Evolutionary conservation across 2,888 invertebrate genomes (phyloP).

Genomic region (Cancer borealis): DNA sequence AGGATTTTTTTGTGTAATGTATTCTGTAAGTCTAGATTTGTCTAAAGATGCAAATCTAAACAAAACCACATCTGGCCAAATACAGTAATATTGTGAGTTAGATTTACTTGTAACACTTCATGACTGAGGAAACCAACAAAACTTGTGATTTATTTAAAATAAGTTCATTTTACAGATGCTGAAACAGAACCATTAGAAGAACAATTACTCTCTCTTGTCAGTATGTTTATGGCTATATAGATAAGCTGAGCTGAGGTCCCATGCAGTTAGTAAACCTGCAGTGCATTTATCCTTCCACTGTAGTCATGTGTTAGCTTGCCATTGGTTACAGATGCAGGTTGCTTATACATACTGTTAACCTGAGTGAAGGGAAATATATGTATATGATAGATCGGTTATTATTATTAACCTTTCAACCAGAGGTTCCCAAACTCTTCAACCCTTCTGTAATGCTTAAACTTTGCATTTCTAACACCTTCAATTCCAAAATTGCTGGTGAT

Average conservation of each 20-base stretch:
- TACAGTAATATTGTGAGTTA: not conserved
- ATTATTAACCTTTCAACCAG: not conserved
- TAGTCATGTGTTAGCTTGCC: conserved; percentile 44
- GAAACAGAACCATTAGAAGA: not conserved
- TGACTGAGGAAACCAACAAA: not conserved
- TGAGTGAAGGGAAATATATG: conserved; percentile 22
- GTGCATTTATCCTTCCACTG: conserved; percentile 46
- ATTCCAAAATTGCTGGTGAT: no score
- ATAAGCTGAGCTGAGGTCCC: not conserved
- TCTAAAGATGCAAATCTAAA: not conserved
- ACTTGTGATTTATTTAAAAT: not conserved
- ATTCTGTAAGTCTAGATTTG: not conserved
- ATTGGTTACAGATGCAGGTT: conserved; percentile 51
- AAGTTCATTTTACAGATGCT: not conserved
- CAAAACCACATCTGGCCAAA: not conserved
- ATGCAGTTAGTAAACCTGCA: conserved; percentile 25
- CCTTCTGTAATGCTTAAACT: no score
- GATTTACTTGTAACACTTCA: no score
- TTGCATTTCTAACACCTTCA: no score
- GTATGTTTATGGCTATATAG: not conserved
- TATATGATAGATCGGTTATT: not conserved
- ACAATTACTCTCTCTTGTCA: not conserved
- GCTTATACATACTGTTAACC: conserved; percentile 49
- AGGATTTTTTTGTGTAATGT: not conserved
- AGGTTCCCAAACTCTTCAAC: no score